phyloP scores from a whole-genome alignment of 2,888 invertebrate genomes.

The Agrochola litura region DNA sequence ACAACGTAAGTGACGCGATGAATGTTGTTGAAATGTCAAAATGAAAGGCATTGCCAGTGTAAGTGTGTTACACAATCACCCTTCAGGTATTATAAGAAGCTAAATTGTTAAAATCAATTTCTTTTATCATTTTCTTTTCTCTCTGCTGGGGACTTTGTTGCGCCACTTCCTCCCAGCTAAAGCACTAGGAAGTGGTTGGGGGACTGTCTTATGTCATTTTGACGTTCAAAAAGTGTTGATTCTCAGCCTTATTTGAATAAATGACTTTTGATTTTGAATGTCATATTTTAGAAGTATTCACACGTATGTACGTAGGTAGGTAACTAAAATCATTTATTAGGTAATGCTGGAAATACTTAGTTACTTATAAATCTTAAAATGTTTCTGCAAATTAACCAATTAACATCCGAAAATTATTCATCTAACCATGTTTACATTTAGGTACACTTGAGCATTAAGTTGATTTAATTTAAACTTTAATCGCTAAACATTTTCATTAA shows the following conservation, averaged over 20 bases:
- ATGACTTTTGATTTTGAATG: too few relatives aligned
- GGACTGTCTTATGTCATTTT: too few relatives aligned
- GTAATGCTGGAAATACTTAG: background rate
- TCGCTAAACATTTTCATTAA: conserved; percentile 33
- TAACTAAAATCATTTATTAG: background rate
- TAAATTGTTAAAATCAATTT: background rate
- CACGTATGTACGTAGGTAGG: background rate
- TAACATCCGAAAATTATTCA: conserved; percentile 16
- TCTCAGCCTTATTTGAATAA: too few relatives aligned
- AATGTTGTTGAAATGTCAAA: too few relatives aligned
- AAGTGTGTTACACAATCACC: too few relatives aligned
- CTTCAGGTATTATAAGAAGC: too few relatives aligned
- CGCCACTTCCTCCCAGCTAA: too few relatives aligned
- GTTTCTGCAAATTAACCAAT: background rate
- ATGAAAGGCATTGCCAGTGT: too few relatives aligned
- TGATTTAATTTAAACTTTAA: conserved; percentile 30
- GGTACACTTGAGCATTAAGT: background rate
- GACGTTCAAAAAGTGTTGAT: too few relatives aligned
- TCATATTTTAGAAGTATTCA: background rate
- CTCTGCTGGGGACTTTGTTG: too few relatives aligned
- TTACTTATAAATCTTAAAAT: background rate
- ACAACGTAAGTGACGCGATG: too few relatives aligned
- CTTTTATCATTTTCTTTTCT: background rate
- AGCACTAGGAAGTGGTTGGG: too few relatives aligned
- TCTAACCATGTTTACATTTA: conserved; percentile 8